These are phyloP conservation scores for Pampus argenteus DNA, from an alignment of 2,797 vertebrate genomes.

Conservation along the genomic window DNA sequence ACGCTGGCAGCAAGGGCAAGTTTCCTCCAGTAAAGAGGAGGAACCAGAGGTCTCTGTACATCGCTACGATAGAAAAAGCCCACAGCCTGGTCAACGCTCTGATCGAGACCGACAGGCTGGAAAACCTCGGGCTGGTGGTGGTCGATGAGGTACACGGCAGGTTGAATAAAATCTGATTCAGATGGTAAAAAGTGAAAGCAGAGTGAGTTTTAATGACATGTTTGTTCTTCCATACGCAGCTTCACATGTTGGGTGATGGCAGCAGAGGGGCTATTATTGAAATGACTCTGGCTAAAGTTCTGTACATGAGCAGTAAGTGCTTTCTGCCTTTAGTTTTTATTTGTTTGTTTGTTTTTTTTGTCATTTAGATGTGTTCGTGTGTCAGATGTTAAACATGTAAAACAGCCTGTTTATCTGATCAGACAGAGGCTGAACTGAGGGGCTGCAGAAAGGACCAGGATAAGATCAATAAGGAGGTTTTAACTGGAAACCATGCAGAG, in stretches of 20 bases:
- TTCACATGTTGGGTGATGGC: conserved; percentile 97
- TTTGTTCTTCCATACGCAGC: conserved; percentile 74
- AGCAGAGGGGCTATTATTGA: conserved; percentile 92
- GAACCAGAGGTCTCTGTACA: conserved; percentile 87
- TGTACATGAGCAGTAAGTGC: conserved; percentile 90
- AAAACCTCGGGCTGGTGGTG: conserved; percentile 90
- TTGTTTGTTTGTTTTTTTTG: background rate
- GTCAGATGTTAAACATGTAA: too few relatives aligned
- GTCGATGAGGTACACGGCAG: conserved; percentile 90
- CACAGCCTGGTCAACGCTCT: conserved; percentile 95
- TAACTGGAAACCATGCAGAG: too few relatives aligned
- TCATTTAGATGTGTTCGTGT: too few relatives aligned
- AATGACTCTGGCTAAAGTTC: conserved; percentile 93
- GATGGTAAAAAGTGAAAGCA: background rate
- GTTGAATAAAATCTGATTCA: background rate
- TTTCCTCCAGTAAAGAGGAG: conserved; percentile 94
- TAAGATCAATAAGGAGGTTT: too few relatives aligned
- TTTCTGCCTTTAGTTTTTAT: background rate
- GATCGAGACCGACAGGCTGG: conserved; percentile 88
- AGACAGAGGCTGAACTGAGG: too few relatives aligned
- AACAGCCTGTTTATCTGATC: too few relatives aligned
- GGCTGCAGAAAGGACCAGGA: too few relatives aligned
- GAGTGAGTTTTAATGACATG: background rate
- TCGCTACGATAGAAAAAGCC: conserved; percentile 96
- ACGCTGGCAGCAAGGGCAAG: conserved; percentile 95